Evolutionary conservation across 1,140 invertebrate genomes (phyloP), one percentile per base, ranked within the genome.

Genomic region (Drosophila suzukii): DNA sequence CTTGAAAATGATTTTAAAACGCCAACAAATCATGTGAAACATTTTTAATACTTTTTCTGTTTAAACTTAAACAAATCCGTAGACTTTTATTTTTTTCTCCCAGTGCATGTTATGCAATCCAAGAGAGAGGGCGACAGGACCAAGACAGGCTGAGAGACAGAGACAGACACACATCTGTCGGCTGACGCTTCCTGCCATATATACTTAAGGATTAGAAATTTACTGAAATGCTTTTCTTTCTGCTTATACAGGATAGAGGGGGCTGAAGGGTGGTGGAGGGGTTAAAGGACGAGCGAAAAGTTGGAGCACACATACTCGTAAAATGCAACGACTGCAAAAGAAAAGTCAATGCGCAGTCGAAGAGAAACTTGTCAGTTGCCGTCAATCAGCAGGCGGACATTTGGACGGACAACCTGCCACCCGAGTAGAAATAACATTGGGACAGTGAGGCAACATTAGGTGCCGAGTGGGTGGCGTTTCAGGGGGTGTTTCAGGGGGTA

Each of bases 131-230:
- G 65, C 27, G 63, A 68, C 41, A 46, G 62, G 30, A 34, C 36
- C 62, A 56, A 67, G 53, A 50, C 63, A 50, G 51, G 53, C 74
- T 36, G 56, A 43, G 55, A 67, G 54, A 56, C 54, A 59, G 61
- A 70, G 58, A 73, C 51, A 63, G 71, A 75, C 65, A 78, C 65
- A 62, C 57, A 77, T 86, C 78, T 71, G 70, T 54, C 66, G 56
- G 61, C 75, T 88, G 83, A 88, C 76, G 83, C 78, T 79, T 83
- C 83, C 82, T 83, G 83, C 77, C 84, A 89, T 89, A 88, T 88
- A 89, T 89, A 89, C 84, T 89, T 89, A 89, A 89, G 84, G 84
- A 89, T 89, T 89, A 89, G 84, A 89, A 89, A 89, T 89, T 89
- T 89, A 89, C 80, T 89, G 84, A 90, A 89, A 88, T 88, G 78